Conservation (phyloP, 1,140 invertebrate genomes). For the Alviniconcha marisindica region DNA sequence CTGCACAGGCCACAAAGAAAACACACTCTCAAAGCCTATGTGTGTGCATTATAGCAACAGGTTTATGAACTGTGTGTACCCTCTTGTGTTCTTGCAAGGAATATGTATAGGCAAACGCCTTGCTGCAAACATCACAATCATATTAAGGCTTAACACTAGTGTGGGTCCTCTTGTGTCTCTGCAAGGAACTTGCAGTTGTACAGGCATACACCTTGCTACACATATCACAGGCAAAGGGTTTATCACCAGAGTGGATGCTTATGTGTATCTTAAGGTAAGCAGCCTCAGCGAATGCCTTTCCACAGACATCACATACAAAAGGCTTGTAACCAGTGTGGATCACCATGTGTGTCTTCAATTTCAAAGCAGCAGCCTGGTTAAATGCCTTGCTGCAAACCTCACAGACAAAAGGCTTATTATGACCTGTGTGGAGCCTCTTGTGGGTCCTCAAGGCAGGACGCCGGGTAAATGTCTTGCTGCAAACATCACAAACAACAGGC, state of each 20-base stretch:
- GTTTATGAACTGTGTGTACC: slow-evolving; percentile 89
- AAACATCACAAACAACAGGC: background rate
- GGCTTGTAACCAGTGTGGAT: too few species aligned
- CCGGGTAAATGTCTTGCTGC: background rate
- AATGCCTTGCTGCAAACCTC: too few species aligned
- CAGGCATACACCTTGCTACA: background rate
- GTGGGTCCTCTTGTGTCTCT: background rate
- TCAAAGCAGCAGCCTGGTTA: too few species aligned
- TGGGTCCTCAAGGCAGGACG: background rate
- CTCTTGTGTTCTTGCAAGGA: slow-evolving; percentile 87
- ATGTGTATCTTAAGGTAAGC: too few species aligned
- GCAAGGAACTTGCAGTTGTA: background rate
- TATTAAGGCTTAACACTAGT: background rate
- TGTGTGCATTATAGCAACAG: too few species aligned
- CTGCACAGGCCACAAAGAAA: too few species aligned
- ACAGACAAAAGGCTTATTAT: background rate
- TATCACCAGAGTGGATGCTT: too few species aligned
- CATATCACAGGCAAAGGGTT: background rate
- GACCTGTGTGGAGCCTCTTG: background rate
- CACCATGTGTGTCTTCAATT: too few species aligned
- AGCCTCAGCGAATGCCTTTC: too few species aligned
- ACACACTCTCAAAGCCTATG: too few species aligned
- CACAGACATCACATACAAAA: too few species aligned
- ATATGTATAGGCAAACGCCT: slow-evolving; percentile 91
- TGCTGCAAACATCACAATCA: slow-evolving; percentile 85